These are phyloP conservation scores for Nesogale talazaci DNA, from an alignment of 2,113 vertebrate species.

Conservation along the genomic window DNA sequence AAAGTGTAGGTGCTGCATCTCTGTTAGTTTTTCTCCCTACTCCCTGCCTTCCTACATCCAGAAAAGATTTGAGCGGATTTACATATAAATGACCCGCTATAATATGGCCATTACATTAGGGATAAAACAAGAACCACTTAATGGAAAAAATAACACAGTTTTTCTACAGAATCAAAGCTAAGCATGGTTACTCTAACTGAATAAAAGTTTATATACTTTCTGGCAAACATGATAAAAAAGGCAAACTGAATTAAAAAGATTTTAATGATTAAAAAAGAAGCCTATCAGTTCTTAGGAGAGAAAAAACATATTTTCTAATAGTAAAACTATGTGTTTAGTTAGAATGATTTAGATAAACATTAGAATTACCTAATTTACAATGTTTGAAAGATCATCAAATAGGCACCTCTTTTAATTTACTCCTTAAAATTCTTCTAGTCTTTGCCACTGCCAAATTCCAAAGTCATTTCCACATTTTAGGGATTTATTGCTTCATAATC, in stretches of 20 bases:
- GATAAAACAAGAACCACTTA: slow-evolving; percentile 47
- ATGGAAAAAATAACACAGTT: slow-evolving; percentile 52
- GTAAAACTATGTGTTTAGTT: background rate
- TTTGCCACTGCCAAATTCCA: no score
- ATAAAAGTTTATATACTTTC: background rate
- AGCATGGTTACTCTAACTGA: slow-evolving; percentile 36
- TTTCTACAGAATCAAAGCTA: slow-evolving; percentile 54
- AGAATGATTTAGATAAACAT: background rate
- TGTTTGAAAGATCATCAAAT: background rate
- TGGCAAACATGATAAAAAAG: slow-evolving; percentile 17
- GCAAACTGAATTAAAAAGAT: background rate
- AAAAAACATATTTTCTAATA: background rate
- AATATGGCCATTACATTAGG: slow-evolving; percentile 66
- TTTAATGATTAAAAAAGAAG: background rate
- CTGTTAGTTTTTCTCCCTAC: slow-evolving; percentile 30
- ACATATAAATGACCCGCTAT: slow-evolving; percentile 71
- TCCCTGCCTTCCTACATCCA: slow-evolving; percentile 6
- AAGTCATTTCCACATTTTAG: no score
- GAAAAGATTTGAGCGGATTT: slow-evolving; percentile 65
- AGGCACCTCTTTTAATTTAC: no score
- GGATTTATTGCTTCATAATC: no score
- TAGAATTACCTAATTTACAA: background rate
- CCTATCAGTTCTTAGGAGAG: background rate
- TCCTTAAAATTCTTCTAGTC: no score
- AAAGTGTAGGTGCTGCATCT: slow-evolving; percentile 42